Evolutionary conservation across 1,140 invertebrate species (phyloP), one percentile per base, ranked within the genome.

Genomic region (Cheumatopsyche charites): DNA sequence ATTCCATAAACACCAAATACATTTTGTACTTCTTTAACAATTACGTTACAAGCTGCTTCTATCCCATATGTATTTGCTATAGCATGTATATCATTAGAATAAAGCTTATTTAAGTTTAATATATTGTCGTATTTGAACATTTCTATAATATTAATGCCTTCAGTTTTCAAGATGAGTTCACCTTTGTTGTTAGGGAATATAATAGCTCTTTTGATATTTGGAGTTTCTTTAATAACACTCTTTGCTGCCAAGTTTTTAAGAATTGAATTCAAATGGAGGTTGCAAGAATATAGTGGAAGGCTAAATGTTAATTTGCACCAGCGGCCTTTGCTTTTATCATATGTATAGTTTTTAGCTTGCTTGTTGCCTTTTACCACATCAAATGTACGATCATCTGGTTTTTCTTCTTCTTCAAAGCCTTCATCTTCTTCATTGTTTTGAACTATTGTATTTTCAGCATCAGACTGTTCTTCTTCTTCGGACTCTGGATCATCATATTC

Each of bases 1-100:
- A 99, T 99, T 21, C 96, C 96, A 79, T 99, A 99, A 2, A 95
- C 94, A 77, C 91, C 92, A 80, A 98, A 98, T 13, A 98, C 96
- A 80, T 94, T 92, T 79, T 91, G 89, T 36, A 98, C 91, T 88
- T 98, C 96, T 76, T 90, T 91, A 19, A 96, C 89, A 67, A 99
- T 94, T 7, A 96, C 92, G 81, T 90, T 90, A 52, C 89, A 88
- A 0, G 96, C 97, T 9, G 98, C 97, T 86, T 99, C 98, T 74
- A 99, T 97, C 11, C 98, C 98, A 80, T 98, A 99, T 0, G 89
- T 92, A 66, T 89, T 84, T 0, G 94, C 92, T 75, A 99, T 92
- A 6, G 89, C 89, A 78, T 98, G 94, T 69, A 99, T 94, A 79
- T 99, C 95, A 79, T 99, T 99, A 9, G 92, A 93, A 80, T 98